A percentile compares a stretch with the other conserved stretches of the same genome.
Evolutionary conservation across 2,888 invertebrate genomes (phyloP).

Genomic region (Lepidocyrtoides sp.): DNA sequence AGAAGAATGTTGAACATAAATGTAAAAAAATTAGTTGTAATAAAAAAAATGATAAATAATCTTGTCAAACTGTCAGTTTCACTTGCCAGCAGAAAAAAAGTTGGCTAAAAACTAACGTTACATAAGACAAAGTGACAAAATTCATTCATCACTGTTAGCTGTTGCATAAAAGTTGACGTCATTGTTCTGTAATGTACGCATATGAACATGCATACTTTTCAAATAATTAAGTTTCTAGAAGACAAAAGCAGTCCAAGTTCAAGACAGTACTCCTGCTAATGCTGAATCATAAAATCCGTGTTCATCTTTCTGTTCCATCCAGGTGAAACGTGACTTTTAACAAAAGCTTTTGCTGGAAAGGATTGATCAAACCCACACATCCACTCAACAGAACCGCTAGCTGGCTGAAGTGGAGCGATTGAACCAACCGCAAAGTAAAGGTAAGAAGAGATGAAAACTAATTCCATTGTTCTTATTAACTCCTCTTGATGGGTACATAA

Average conservation of each 20-base stretch:
- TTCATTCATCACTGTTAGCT: slow-evolving; percentile 16
- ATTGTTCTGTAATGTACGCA: background rate
- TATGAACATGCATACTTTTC: background rate
- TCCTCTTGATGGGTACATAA: background rate
- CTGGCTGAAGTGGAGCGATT: background rate
- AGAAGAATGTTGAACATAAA: background rate
- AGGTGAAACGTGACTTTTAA: slow-evolving; percentile 24
- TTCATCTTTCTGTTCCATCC: background rate
- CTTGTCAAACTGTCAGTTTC: slow-evolving; percentile 38
- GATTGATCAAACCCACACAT: slow-evolving; percentile 14
- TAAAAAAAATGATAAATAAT: slow-evolving; percentile 34
- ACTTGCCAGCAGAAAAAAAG: background rate
- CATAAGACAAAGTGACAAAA: background rate
- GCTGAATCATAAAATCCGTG: background rate
- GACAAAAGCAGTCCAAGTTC: too few species aligned
- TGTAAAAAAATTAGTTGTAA: background rate
- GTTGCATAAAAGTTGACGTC: background rate
- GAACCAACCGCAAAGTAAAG: background rate
- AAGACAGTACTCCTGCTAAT: background rate
- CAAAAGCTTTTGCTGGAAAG: background rate
- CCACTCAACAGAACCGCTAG: background rate
- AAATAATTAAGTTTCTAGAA: background rate
- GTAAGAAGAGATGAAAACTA: background rate
- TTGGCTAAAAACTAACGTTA: background rate
- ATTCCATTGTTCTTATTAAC: slow-evolving; percentile 18